Conservation (phyloP, 2,888 invertebrate genomes). For the Craniophora ligustri region DNA sequence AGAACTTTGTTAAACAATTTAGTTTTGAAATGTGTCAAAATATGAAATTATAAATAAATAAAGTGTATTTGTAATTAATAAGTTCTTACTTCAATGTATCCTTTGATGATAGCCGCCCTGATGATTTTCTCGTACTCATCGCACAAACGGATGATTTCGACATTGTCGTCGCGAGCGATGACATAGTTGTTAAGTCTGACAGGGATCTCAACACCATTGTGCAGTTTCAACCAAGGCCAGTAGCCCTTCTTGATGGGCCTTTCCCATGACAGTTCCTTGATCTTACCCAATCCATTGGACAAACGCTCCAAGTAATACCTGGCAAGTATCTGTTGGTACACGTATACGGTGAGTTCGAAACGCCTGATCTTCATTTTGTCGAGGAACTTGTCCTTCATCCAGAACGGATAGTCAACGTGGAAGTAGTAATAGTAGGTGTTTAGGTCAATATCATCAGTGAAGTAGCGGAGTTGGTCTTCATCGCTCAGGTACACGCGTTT, state of each 20-base stretch:
- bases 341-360: slow-evolving; percentile 88
- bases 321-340: slow-evolving; percentile 91
- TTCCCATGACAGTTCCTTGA: slow-evolving; percentile 82
- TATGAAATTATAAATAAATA: too few relatives aligned
- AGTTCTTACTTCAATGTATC: slow-evolving; percentile 81
- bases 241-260: slow-evolving; percentile 84
- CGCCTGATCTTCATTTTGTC: slow-evolving; percentile 76
- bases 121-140: slow-evolving; percentile 87
- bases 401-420: slow-evolving; percentile 90
- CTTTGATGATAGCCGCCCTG: slow-evolving; percentile 88
- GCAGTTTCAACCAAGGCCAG: slow-evolving; percentile 87
- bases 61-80: too few relatives aligned
- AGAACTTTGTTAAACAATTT: too few relatives aligned
- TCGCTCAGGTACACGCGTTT: slow-evolving; percentile 83
- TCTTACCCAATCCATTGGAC: slow-evolving; percentile 81
- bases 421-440: slow-evolving; percentile 90
- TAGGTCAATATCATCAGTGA: slow-evolving; percentile 90
- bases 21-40: too few relatives aligned
- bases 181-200: slow-evolving; percentile 83
- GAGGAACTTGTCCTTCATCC: slow-evolving; percentile 85
- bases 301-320: slow-evolving; percentile 88
- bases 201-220: slow-evolving; percentile 88
- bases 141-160: slow-evolving; percentile 67
- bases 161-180: slow-evolving; percentile 68
- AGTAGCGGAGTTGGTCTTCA: slow-evolving; percentile 89